Evolutionary conservation across 2,113 vertebrate species (phyloP).

Genomic region (Narcine bancroftii): DNA sequence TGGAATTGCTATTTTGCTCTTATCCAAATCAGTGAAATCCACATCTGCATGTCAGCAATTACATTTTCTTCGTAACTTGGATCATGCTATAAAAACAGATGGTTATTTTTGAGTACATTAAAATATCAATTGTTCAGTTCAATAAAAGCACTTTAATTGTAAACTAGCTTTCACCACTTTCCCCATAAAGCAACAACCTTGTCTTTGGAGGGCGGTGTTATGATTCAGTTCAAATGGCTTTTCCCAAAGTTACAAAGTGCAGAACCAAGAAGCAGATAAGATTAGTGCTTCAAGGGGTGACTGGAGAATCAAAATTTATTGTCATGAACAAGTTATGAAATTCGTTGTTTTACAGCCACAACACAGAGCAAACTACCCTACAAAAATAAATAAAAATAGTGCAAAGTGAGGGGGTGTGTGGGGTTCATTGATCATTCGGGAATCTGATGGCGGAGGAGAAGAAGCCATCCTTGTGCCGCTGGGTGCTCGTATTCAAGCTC

Average conservation of each 20-base stretch:
- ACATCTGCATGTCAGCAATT: neutral
- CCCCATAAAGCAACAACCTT: too few relatives aligned
- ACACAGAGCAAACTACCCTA: too few relatives aligned
- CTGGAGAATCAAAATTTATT: neutral
- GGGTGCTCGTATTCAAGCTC: too few relatives aligned
- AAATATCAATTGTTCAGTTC: neutral
- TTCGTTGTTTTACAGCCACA: too few relatives aligned
- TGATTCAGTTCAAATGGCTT: neutral
- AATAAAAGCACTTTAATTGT: neutral
- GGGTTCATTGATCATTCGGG: too few relatives aligned
- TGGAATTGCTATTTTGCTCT: too few relatives aligned
- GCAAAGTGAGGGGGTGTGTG: too few relatives aligned
- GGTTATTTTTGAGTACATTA: neutral
- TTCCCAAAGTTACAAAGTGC: neutral
- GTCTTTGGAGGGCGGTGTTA: neutral
- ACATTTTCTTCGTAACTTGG: neutral
- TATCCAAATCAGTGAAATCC: neutral
- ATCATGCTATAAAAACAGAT: neutral
- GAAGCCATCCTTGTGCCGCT: too few relatives aligned
- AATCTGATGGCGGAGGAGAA: too few relatives aligned
- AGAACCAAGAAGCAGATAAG: neutral
- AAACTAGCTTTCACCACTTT: neutral
- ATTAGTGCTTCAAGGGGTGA: neutral
- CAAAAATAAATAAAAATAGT: too few relatives aligned
- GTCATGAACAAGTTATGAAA: too few relatives aligned